Base-by-base conservation (phyloP, 2,113 vertebrate species). In the Carassius carassius region DNA sequence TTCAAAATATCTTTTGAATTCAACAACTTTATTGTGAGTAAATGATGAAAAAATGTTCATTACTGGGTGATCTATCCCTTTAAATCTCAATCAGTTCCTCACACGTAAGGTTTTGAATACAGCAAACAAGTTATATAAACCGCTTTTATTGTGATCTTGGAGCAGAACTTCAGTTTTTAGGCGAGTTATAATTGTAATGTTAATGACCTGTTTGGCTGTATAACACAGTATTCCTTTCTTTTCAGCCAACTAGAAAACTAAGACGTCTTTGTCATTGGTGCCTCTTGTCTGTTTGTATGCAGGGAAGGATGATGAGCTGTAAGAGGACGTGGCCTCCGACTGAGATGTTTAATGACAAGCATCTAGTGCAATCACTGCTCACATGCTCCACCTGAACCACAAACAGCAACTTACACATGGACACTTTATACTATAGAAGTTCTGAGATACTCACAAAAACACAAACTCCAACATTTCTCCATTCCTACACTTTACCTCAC, bases 281-380 rank as follows among this genome's bases (percentile, higher is more conserved):
- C 8, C 35, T 41, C 12, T 41, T 81, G 35, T 88, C n/a, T 80
- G 19, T 86, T 41, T 73, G 63, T 73, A 11, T 86, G 69, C 87
- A 93, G 92, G 90, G 11, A 90, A 91, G 62, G 94, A 93, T 0
- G 90, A 82, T 0, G 91, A 92, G 44, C 90, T 93, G 86, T 94
- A 88, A 93, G 37, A 21, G 17, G 13, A 25, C 14, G 19, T 41
- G 19, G 35, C 10, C 35, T 13, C 29, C 1, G 54, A 32, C 41
- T 25, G 62, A 51, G 44, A 51, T 37, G 67, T 37, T 70, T 44
- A 13, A 60, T 0, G n/a, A 80, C 58, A 65, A 65, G 78, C 60
- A 65, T 23, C 4, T 79, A 60, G 17, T 23, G 6, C 23, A 51
- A 67, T 17, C 62, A 81, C 78, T 51, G 62, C n/a, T 47, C 78